These are phyloP conservation scores for Polylopha cassiicola DNA, from an alignment of 2,888 invertebrate genomes.

Conservation along the genomic window DNA sequence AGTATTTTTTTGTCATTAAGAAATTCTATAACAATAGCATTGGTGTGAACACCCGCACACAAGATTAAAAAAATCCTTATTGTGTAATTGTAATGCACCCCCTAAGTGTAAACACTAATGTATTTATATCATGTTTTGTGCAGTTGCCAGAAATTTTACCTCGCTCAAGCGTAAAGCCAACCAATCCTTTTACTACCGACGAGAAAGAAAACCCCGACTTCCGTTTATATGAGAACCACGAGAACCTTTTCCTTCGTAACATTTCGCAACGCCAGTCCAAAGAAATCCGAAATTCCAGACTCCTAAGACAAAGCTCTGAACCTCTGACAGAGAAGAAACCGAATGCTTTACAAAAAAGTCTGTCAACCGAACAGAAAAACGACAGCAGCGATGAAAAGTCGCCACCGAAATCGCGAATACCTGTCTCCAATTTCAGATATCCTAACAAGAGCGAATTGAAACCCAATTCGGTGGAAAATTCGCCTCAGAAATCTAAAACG, in stretches of 20 bases:
- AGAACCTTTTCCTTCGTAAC: conserved; percentile 61
- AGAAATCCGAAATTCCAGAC: conserved; percentile 54
- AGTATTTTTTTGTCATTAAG: conserved; percentile 24
- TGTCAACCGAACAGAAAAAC: conserved; percentile 58
- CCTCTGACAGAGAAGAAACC: conserved; percentile 55
- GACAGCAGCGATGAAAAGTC: conserved; percentile 37
- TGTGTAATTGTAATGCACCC: not conserved
- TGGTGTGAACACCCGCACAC: too few relatives aligned
- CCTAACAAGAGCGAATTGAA: conserved; percentile 59
- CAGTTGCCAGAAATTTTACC: conserved; percentile 68
- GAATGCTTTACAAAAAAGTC: conserved; percentile 52
- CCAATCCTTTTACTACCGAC: conserved; percentile 56
- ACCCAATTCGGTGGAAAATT: conserved; percentile 52
- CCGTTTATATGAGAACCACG: conserved; percentile 65
- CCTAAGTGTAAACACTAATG: conserved; percentile 5
- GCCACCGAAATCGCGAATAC: conserved; percentile 61
- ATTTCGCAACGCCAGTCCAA: conserved; percentile 64
- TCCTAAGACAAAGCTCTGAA: conserved; percentile 63
- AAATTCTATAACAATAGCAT: too few relatives aligned
- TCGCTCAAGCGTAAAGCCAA: conserved; percentile 42
- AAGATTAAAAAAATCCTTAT: too few relatives aligned
- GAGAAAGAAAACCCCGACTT: conserved; percentile 44
- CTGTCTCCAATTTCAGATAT: conserved; percentile 67
- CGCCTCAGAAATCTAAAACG: conserved; percentile 44
- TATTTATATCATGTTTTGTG: conserved; percentile 5